phyloP scores from a whole-genome alignment of 2,113 vertebrate genomes.

The Zosterops borbonicus region DNA sequence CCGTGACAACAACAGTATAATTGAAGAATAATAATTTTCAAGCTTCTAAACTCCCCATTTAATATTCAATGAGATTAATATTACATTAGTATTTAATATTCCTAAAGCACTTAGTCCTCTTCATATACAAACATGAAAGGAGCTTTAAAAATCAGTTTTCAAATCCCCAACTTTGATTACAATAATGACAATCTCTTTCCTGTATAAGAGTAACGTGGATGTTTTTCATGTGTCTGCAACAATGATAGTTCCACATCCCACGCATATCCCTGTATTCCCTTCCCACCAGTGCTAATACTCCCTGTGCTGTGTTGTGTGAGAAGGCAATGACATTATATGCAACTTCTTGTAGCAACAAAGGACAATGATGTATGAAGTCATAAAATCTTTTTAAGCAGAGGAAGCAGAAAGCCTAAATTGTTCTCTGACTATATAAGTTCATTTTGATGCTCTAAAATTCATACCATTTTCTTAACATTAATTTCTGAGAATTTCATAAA shows the following conservation, averaged over 20 bases:
- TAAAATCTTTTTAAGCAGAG: not conserved
- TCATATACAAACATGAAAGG: not conserved
- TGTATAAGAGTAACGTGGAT: not conserved
- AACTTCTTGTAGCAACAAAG: not conserved
- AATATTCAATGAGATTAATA: not conserved
- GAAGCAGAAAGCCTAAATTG: not conserved
- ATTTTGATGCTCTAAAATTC: not conserved
- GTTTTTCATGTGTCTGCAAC: not conserved
- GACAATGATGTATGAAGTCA: not conserved
- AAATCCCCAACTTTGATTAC: not conserved
- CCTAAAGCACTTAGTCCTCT: not conserved
- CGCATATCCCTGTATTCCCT: not conserved
- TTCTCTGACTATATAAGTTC: not conserved
- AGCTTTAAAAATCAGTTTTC: not conserved
- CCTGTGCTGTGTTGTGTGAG: not conserved
- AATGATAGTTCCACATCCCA: not conserved
- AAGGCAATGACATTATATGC: not conserved
- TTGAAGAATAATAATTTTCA: not conserved
- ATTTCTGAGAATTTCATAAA: not conserved
- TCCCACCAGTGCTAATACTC: not conserved
- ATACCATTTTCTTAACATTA: not conserved
- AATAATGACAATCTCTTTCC: not conserved
- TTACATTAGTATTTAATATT: not conserved
- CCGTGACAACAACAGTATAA: not conserved
- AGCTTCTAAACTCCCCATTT: not conserved